phyloP scores from a whole-genome alignment of 2,888 invertebrate species.

The Chrysotoxum bicinctum region DNA sequence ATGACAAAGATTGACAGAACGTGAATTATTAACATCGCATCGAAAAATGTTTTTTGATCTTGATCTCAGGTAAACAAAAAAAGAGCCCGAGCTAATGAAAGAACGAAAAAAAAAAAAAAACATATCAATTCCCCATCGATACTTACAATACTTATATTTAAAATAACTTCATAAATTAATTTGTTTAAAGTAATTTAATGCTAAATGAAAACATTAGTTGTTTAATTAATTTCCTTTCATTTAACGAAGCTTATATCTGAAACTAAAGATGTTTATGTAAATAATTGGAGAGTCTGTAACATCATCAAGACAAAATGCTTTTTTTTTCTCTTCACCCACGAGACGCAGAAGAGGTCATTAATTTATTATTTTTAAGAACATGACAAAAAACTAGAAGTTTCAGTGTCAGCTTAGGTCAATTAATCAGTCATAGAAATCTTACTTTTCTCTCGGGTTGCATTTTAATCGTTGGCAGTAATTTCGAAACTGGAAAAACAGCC shows the following conservation, averaged over 20 bases:
- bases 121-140: constrained; percentile 52
- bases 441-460: constrained; percentile 1
- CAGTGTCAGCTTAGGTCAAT: constrained; percentile 24
- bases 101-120: constrained; percentile 5
- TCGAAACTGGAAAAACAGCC: not conserved
- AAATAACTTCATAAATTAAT: constrained; percentile 39
- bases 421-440: constrained; percentile 30
- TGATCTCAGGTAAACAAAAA: constrained; percentile 33
- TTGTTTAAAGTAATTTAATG: constrained; percentile 26
- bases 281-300: constrained; percentile 2
- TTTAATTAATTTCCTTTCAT: constrained; percentile 37
- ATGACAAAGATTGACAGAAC: constrained; percentile 66
- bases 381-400: constrained; percentile 12
- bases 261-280: constrained; percentile 22
- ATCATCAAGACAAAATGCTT: constrained; percentile 24
- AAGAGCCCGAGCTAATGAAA: not conserved
- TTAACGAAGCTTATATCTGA: not conserved
- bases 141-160: constrained; percentile 11
- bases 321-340: constrained; percentile 19
- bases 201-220: constrained; percentile 39
- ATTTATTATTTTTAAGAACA: constrained; percentile 9
- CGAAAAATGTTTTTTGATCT: constrained; percentile 6
- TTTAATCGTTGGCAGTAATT: constrained; percentile 10
- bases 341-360: constrained; percentile 10
- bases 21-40: constrained; percentile 57